Evolutionary conservation across 1,140 invertebrate species (phyloP).

Genomic region (Scaptomyza pallida): DNA sequence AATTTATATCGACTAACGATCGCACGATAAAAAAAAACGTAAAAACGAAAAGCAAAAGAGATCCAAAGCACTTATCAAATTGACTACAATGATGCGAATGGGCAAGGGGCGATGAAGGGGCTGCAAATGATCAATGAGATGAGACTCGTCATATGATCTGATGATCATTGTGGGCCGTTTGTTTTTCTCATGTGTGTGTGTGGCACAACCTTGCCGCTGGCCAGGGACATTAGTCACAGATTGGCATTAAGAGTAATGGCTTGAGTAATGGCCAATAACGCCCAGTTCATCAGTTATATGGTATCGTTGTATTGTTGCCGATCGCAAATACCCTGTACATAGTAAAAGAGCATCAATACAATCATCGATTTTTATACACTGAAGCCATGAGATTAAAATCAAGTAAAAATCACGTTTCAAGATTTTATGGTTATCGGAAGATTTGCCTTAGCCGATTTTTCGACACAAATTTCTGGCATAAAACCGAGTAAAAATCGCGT

Average conservation of each 20-base stretch:
- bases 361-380: no score
- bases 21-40: conserved; percentile 23
- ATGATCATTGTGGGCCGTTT: conserved; percentile 15
- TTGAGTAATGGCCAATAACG: conserved; percentile 32
- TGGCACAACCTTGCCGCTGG: conserved; percentile 32
- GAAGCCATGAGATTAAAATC: no score
- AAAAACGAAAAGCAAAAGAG: conserved; percentile 5
- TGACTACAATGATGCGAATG: conserved; percentile 13
- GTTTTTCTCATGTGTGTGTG: neutral
- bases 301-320: neutral
- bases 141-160: conserved; percentile 8
- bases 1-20: conserved; percentile 41
- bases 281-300: conserved; percentile 12
- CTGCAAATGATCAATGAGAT: conserved; percentile 27
- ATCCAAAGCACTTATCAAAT: conserved; percentile 33
- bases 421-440: no score
- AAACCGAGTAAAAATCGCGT: no score
- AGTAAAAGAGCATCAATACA: no score
- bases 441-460: no score
- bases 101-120: neutral
- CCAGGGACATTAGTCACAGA: conserved; percentile 27
- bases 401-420: no score
- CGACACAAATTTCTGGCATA: no score
- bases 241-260: conserved; percentile 31
- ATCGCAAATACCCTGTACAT: conserved; percentile 23